Percentiles rank a stretch among this genome's conserved stretches.
Conservation (phyloP, 2,888 invertebrate genomes). For the Cerastoderma edule region DNA sequence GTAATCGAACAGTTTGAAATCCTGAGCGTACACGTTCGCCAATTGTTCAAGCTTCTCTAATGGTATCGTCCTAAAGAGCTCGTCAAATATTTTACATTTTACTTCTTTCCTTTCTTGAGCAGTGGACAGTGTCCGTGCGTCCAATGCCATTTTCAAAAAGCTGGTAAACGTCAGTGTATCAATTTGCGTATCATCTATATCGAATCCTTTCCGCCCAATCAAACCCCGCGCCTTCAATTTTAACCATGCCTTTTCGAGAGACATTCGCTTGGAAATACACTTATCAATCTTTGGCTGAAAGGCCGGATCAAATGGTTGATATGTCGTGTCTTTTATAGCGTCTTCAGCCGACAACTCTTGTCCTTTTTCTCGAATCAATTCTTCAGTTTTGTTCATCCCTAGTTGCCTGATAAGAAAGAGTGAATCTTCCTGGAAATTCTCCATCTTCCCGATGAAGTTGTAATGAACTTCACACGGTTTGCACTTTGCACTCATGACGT, state of each 20-base stretch:
- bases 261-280: constrained; percentile 8
- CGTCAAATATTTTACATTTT: constrained; percentile 7
- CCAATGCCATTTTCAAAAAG: constrained; percentile 35
- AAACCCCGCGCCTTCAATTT: constrained; percentile 31
- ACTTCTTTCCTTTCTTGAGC: constrained; percentile 24
- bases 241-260: constrained; percentile 27
- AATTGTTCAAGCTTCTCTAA: constrained; percentile 24
- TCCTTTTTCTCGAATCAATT: constrained; percentile 14
- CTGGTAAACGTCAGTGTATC: constrained; percentile 22
- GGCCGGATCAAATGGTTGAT: constrained; percentile 27
- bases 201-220: constrained; percentile 23
- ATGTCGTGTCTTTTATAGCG: constrained; percentile 24
- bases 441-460: constrained; percentile 42
- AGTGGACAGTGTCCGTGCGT: constrained; percentile 11
- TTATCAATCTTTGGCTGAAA: constrained; percentile 10
- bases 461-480: constrained; percentile 42
- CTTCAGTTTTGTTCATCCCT: constrained; percentile 14
- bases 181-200: not conserved
- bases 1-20: constrained; percentile 43
- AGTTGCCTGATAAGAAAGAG: constrained; percentile 7
- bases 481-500: constrained; percentile 27
- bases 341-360: constrained; percentile 8
- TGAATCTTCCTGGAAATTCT: constrained; percentile 36
- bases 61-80: constrained; percentile 25
- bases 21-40: constrained; percentile 28